Base-by-base conservation (phyloP, 2,888 invertebrate species). In the Craniophora ligustri region DNA sequence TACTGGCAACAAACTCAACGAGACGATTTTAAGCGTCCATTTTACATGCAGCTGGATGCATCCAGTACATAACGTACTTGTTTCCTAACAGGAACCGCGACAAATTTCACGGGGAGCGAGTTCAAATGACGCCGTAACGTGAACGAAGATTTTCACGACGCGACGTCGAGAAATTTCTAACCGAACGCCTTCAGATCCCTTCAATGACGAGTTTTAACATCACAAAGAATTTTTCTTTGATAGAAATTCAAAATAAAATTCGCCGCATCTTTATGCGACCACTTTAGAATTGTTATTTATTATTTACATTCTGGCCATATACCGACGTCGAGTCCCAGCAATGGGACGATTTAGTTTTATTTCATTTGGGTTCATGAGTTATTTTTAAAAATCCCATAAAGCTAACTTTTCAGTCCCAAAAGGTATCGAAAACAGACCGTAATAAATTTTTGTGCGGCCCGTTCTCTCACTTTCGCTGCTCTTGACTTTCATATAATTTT, bases 401-500 rank as follows among this genome's bases (percentile, higher is more conserved):
- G 78, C 75, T 71, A 71, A 80, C 76, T 83, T 84, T 85, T 75
- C 81, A 92, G n/a, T n/a, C n/a, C n/a, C 91, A 92, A 92, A 90
- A 87, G 88, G 88, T 88, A 89, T 92, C 90, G 87, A 89, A 86
- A 87, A 84, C 92, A 90, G 89, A 85, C 91, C 88, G 88, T 86
- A 83, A 92, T 93, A 93, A 92, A 92, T 92, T 86, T 79, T 56
- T 68, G 74, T 57, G 79, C 79, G 72, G 84, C 82, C 85, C 83
- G 85, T 85, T 89, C 91, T 90, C 87, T 84, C 88, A 86, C 88
- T 87, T 87, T 84, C 87, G 84, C 90, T 88, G 88, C 88, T 86
- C 89, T 92, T 91, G 93, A 92, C 92, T 92, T 92, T 93, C 88
- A 92, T 92, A 90, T 93, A 92, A 92, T 91, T 92, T 92, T 90